Evolutionary conservation across 2,797 vertebrate species (phyloP).

Genomic region (Catostomus latipinnis): DNA sequence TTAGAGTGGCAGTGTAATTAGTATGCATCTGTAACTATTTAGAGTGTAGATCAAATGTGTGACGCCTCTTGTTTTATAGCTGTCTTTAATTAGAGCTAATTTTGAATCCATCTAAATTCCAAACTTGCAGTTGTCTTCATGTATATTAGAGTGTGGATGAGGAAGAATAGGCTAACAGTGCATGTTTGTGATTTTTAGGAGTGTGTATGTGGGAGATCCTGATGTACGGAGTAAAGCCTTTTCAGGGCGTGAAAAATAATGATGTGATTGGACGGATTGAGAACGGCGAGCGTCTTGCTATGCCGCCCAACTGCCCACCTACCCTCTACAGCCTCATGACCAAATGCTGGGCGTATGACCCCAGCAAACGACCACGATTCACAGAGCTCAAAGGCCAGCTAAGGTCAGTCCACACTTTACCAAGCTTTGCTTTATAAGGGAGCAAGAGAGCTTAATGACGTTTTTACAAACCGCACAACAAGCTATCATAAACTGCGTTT

Average conservation of each 20-base stretch:
- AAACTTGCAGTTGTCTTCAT: neutral
- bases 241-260: conserved; percentile 99
- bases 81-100: neutral
- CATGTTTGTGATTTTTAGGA: conserved; percentile 67
- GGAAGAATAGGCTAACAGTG: neutral
- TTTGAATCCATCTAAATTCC: neutral
- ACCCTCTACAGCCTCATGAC: conserved; percentile 99
- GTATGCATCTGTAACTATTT: neutral
- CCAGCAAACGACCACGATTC: conserved; percentile 95
- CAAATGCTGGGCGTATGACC: conserved; percentile 99
- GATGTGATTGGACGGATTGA: conserved; percentile 98
- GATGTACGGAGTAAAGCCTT: conserved; percentile 97
- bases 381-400: conserved; percentile 97
- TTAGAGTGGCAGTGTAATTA: neutral
- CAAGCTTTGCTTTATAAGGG: too few species aligned
- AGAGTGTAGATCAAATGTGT: neutral
- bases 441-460: neutral
- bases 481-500: neutral
- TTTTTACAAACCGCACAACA: neutral
- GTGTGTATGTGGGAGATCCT: conserved; percentile 97
- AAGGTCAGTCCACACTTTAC: conserved; percentile 79
- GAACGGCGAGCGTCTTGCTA: conserved; percentile 95
- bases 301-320: conserved; percentile 97
- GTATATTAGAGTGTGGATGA: neutral
- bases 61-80: neutral